These are phyloP conservation scores for Corythucha ciliata DNA, from an alignment of 2,888 invertebrate species.

Conservation along the genomic window DNA sequence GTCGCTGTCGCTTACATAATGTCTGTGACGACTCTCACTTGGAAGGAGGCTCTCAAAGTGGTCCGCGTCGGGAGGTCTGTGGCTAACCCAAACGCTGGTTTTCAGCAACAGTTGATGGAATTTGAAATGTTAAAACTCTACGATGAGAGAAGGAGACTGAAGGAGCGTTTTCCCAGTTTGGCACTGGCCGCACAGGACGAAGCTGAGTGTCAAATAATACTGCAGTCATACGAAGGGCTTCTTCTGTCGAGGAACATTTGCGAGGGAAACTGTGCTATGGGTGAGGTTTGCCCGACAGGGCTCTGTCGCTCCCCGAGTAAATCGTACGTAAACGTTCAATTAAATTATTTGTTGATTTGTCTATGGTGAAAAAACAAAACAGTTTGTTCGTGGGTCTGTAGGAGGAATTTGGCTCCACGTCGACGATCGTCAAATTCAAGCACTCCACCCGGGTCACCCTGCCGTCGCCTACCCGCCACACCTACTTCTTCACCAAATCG, in stretches of 20 bases:
- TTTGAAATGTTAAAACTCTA: conserved; percentile 70
- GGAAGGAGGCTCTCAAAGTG: conserved; percentile 89
- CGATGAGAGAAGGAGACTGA: conserved; percentile 73
- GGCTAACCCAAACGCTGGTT: conserved; percentile 93
- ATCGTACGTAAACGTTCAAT: conserved; percentile 39
- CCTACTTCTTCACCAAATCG: conserved; percentile 28
- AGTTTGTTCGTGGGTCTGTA: background rate
- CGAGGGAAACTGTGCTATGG: conserved; percentile 76
- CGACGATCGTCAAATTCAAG: conserved; percentile 41
- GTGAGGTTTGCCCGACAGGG: conserved; percentile 78
- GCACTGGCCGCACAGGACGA: conserved; percentile 63
- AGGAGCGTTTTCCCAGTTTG: conserved; percentile 73
- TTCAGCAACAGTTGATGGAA: conserved; percentile 86
- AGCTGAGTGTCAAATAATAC: conserved; percentile 63
- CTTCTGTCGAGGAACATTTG: conserved; percentile 70
- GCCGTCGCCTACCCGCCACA: conserved; percentile 39
- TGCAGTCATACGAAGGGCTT: conserved; percentile 75
- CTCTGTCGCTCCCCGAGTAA: conserved; percentile 48
- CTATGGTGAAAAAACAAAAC: background rate
- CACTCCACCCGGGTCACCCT: conserved; percentile 42
- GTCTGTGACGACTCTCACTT: conserved; percentile 79
- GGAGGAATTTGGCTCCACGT: conserved; percentile 37
- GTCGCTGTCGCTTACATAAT: conserved; percentile 94
- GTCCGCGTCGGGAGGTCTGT: conserved; percentile 83
- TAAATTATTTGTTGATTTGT: background rate